Base-by-base conservation (phyloP, 2,888 invertebrate genomes). In the Myopa tessellatipennis region DNA sequence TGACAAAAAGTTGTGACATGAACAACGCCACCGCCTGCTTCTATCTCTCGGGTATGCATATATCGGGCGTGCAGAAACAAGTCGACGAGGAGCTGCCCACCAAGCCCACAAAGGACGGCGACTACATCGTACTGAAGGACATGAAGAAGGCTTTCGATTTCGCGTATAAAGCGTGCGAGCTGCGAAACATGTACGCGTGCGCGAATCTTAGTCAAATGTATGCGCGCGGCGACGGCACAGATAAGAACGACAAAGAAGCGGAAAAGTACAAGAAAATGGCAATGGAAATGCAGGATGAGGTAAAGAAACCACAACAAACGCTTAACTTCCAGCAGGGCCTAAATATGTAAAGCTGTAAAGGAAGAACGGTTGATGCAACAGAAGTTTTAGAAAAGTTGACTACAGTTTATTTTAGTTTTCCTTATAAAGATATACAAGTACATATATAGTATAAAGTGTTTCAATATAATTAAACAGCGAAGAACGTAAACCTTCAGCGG, bases 141-240 rank as follows among this genome's bases (percentile, higher is more conserved):
- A 92, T 93, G 91, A 91, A 90, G 61, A 94, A 95, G 88, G 97
- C 97, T 0, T 95, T 96, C 87, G 90, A 93, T 58, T 94, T 92
- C 84, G 94, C 96, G 0, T 89, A 91, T 77, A 94, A 93, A 87
- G 95, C 94, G 0, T 99, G 98, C 87, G 94, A 96, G 80, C 89
- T 94, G 0, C 95, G 94, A 0, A 95, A 97, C 85, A 93, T 96
- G 87, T 95, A 94, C 85, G 95, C 96, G 0, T 99, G 99, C 90
- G 94, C 94, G 0, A 98, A 98, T 90, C 90, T 98, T 0, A 94
- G 96, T 85, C 93, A 95, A 88, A 96, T 97, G 95, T 95, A 95
- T 87, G 91, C 91, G 52, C 92, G 92, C 86, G 97, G 97, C 16
- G 95, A 97, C 80, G 97, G 97, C 2, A 94, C 93, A 0, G 92